Percentiles rank a stretch among this genome's conserved stretches.
Conservation (phyloP, 2,888 invertebrate species). For the Macrosoma leucophasiata region DNA sequence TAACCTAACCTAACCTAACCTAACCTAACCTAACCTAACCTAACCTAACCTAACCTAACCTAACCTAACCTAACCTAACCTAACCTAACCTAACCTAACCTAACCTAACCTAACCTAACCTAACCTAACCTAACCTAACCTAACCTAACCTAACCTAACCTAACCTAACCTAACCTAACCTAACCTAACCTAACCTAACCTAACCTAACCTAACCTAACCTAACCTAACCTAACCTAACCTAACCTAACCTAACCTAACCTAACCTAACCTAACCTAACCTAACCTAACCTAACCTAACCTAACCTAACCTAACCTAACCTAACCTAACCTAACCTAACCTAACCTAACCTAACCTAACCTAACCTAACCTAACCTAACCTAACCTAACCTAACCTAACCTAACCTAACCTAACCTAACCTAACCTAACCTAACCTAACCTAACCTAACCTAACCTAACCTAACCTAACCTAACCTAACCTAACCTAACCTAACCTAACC, state of each 20-base stretch:
- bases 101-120: conserved; percentile 11
- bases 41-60: too few relatives aligned
- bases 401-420: too few relatives aligned
- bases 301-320: conserved; percentile 6
- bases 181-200: conserved; percentile 14
- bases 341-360: conserved; percentile 2
- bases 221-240: conserved; percentile 11
- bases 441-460: too few relatives aligned
- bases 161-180: conserved; percentile 14
- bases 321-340: conserved; percentile 5
- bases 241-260: conserved; percentile 8
- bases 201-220: conserved; percentile 12
- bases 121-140: conserved; percentile 13
- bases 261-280: conserved; percentile 1
- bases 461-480: too few relatives aligned
- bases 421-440: too few relatives aligned
- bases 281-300: conserved; percentile 6
- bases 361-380: too few relatives aligned
- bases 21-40: conserved; percentile 5
- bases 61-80: too few relatives aligned
- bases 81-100: conserved; percentile 11
- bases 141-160: conserved; percentile 9
- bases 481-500: too few relatives aligned
- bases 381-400: too few relatives aligned
- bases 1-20: conserved; percentile 11